These are phyloP conservation scores for Bombus breviceps DNA, from an alignment of 1,140 invertebrate genomes.

Conservation along the genomic window DNA sequence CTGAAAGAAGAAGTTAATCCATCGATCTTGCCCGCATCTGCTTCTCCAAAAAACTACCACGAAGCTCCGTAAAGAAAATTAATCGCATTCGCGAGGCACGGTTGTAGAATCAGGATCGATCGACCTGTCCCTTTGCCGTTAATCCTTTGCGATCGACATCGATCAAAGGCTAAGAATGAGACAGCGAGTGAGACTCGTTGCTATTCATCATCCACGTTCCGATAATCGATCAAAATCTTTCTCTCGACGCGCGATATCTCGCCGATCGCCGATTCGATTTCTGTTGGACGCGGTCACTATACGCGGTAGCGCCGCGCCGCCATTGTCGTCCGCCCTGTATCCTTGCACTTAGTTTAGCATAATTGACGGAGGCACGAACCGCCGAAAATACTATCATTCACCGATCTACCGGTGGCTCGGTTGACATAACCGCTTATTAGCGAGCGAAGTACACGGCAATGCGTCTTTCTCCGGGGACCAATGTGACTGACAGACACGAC, in stretches of 20 bases:
- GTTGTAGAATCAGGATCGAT: not conserved
- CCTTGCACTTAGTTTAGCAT: conserved; percentile 43
- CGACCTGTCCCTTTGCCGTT: conserved; percentile 12
- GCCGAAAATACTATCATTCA: conserved; percentile 57
- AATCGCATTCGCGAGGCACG: conserved; percentile 11
- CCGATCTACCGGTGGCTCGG: conserved; percentile 37
- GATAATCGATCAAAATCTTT: conserved; percentile 51
- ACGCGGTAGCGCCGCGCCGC: conserved; percentile 25
- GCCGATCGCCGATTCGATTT: not conserved
- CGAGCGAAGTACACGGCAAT: conserved; percentile 12
- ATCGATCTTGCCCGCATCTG: conserved; percentile 19
- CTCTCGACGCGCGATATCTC: conserved; percentile 3
- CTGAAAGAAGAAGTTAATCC: not conserved
- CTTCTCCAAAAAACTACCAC: conserved; percentile 1
- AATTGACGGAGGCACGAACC: conserved; percentile 51
- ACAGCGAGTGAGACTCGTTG: not conserved
- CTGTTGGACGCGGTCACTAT: not conserved
- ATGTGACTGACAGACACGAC: conserved; percentile 53
- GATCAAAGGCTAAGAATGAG: conserved; percentile 32
- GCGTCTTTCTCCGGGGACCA: conserved; percentile 14
- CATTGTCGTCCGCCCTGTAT: conserved; percentile 5
- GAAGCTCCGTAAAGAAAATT: not conserved
- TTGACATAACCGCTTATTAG: conserved; percentile 66
- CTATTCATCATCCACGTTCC: conserved; percentile 33
- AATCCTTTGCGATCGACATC: conserved; percentile 41